Base-by-base conservation (phyloP, 2,888 invertebrate genomes). In the Dicranocentrus wangi region DNA sequence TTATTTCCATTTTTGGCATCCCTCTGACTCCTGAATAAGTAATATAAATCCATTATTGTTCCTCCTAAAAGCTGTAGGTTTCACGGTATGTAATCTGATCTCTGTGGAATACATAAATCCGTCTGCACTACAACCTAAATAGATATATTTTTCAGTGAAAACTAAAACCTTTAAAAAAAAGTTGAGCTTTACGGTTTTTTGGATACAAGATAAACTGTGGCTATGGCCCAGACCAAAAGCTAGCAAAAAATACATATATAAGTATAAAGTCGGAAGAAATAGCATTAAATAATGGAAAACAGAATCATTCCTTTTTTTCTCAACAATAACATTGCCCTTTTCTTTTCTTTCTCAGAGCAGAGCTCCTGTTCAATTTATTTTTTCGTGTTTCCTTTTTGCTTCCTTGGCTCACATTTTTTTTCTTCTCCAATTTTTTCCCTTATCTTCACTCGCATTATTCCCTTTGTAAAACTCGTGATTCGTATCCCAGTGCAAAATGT, bases 61-160 rank as follows among this genome's bases (percentile, higher is more conserved):
- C 27, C 47, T 10, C 19, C 28, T 27, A 61, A 25, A 68, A 73
- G 65, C 43, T n/a, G 47, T 72, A 39, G 63, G 63, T 73, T 75
- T 66, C 66, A 75, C 66, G 66, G 75, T 66, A 19, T 75, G 66
- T 75, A 75, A 75, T 75, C 66, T 25, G 75, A 75, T 75, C 75
- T 66, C 75, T 75, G 75, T 75, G 75, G 75, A 75, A 66, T 66
- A 75, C 58, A 75, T 75, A 75, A 75, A 66, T 75, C 73, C 39
- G 51, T 73, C 63, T 73, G 15, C 47, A 47, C 63, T 73, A 47
- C 47, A 47, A 15, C 39, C n/a, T 47, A 47, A 70, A 23, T 58
- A 23, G 1, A 23, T 19, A 58, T 17, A 51, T 17, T n/a, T 17
- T 51, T 7, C 32, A 7, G 32, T 32, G 32, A 15, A 55, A 55